Evolutionary conservation across 2,113 vertebrate genomes (phyloP).

Genomic region (Castor canadensis): DNA sequence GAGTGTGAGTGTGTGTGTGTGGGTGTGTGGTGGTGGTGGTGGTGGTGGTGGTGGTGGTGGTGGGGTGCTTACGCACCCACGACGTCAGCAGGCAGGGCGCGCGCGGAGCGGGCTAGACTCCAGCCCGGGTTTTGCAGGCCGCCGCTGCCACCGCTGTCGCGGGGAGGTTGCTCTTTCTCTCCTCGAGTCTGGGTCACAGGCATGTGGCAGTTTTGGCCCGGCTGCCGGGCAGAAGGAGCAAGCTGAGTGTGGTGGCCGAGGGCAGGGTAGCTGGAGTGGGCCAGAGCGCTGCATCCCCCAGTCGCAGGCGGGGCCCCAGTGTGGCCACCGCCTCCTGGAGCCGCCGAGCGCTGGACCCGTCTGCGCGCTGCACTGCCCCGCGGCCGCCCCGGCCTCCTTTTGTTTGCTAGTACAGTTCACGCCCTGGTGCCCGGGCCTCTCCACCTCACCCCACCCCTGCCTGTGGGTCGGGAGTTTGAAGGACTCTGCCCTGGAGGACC

Average conservation of each 20-base stretch:
- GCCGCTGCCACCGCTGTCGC: conserved; percentile 73
- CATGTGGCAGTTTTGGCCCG: conserved; percentile 93
- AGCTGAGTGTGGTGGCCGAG: neutral
- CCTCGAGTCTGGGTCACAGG: conserved; percentile 89
- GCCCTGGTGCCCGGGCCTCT: conserved; percentile 55
- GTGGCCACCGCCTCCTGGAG: neutral
- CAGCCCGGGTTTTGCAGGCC: conserved; percentile 73
- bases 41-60: too few species aligned
- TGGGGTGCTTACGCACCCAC: too few species aligned
- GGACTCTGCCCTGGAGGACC: neutral
- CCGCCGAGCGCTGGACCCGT: neutral
- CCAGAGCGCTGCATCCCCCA: conserved; percentile 45
- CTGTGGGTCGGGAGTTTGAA: neutral
- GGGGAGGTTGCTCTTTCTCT: conserved; percentile 80
- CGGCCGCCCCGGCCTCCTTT: conserved; percentile 91
- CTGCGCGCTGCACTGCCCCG: conserved; percentile 17
- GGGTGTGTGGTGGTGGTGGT: too few species aligned
- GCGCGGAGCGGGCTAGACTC: conserved; percentile 36
- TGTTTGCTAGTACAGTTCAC: conserved; percentile 87
- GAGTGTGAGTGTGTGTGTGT: neutral
- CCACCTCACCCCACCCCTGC: neutral
- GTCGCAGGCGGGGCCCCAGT: neutral
- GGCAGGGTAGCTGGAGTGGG: conserved; percentile 70
- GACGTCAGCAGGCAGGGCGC: neutral
- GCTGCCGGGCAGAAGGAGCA: conserved; percentile 82